These are phyloP conservation scores for Psittacula echo DNA, from an alignment of 2,797 vertebrate species.

Conservation along the genomic window DNA sequence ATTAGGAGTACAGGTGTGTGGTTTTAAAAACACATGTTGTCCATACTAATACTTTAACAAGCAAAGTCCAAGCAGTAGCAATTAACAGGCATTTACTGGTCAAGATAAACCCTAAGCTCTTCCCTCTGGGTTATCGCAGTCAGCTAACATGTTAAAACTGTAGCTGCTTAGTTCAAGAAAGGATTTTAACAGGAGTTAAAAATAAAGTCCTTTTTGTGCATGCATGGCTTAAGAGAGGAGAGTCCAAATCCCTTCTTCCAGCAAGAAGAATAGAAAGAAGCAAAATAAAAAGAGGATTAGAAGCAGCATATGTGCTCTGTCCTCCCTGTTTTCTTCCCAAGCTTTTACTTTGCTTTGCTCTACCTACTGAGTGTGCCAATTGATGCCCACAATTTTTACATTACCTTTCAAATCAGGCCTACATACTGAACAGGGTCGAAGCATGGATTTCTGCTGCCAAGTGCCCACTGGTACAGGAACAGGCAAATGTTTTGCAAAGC, in stretches of 20 bases:
- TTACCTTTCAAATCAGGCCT: background rate
- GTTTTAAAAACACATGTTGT: slow-evolving; percentile 25
- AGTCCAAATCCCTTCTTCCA: slow-evolving; percentile 59
- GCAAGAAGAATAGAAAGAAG: slow-evolving; percentile 33
- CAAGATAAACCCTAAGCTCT: slow-evolving; percentile 43
- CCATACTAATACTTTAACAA: background rate
- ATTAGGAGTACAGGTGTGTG: slow-evolving; percentile 38
- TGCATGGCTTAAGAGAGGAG: slow-evolving; percentile 44
- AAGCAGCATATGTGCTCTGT: slow-evolving; percentile 14
- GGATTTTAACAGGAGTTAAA: slow-evolving; percentile 55
- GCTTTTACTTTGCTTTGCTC: slow-evolving; percentile 16
- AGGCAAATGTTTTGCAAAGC: background rate
- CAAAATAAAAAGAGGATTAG: slow-evolving; percentile 61
- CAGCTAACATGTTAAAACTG: slow-evolving; percentile 36
- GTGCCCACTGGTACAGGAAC: background rate
- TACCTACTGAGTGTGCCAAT: background rate
- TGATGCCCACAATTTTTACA: background rate
- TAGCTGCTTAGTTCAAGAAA: slow-evolving; percentile 35
- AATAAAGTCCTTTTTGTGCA: slow-evolving; percentile 58
- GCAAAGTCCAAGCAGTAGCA: background rate
- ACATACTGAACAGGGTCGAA: background rate
- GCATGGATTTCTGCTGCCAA: background rate
- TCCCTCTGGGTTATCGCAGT: background rate
- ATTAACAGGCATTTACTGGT: slow-evolving; percentile 30
- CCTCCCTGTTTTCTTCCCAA: slow-evolving; percentile 7